These are phyloP conservation scores for Meles meles DNA, from an alignment of 2,113 vertebrate species.

Conservation along the genomic window DNA sequence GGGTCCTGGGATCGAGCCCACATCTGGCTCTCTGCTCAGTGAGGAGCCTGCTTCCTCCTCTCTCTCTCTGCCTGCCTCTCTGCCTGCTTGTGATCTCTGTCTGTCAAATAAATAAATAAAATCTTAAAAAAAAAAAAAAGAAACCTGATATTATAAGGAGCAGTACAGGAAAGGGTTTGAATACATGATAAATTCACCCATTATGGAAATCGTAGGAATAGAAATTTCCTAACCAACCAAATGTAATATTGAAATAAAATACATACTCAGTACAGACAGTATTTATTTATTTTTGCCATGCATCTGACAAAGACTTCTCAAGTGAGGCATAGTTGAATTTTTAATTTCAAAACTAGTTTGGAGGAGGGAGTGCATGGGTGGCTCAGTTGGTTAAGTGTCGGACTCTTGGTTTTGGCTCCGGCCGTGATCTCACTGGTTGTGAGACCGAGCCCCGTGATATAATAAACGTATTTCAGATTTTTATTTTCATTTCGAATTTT, in stretches of 20 bases:
- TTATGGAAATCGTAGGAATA: not conserved
- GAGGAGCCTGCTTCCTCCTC: no score
- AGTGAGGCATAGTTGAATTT: not conserved
- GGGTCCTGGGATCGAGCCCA: no score
- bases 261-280: not conserved
- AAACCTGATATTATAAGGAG: not conserved
- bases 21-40: no score
- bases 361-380: not conserved
- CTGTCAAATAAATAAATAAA: no score
- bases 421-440: not conserved
- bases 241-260: constrained; percentile 31
- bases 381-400: not conserved
- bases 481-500: not conserved
- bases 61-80: no score
- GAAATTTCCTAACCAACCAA: not conserved
- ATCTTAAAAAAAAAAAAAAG: no score
- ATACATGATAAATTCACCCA: not conserved
- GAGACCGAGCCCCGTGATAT: not conserved
- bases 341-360: not conserved
- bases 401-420: not conserved
- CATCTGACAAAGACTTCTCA: not conserved
- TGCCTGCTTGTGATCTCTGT: no score
- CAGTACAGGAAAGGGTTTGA: not conserved
- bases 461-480: not conserved
- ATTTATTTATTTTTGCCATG: not conserved